Evolutionary conservation across 2,888 invertebrate genomes (phyloP).

Genomic region (Netelia inedita): DNA sequence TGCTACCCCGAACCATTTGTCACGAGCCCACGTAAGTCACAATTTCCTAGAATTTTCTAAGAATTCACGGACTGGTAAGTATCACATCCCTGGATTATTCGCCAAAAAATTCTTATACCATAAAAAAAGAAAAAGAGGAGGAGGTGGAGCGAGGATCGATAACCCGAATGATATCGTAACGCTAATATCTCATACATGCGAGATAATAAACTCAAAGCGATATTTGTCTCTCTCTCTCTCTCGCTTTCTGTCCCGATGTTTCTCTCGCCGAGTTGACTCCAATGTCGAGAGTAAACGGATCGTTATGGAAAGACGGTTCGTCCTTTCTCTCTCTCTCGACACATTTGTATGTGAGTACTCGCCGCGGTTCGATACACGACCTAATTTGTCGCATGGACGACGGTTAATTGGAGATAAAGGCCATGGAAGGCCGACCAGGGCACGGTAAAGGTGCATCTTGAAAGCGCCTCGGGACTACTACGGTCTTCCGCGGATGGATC

Average conservation of each 20-base stretch:
- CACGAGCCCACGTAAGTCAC: slow-evolving; percentile 15
- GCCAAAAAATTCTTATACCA: too few species aligned
- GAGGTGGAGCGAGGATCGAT: too few species aligned
- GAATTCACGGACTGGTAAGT: too few species aligned
- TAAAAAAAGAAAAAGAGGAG: too few species aligned
- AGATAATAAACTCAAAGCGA: too few species aligned
- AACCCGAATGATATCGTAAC: too few species aligned
- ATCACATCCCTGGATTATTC: too few species aligned
- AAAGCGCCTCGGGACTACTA: slow-evolving; percentile 23
- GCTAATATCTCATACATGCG: too few species aligned
- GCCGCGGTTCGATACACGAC: slow-evolving; percentile 68
- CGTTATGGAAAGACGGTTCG: slow-evolving; percentile 1
- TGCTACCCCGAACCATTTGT: not conserved
- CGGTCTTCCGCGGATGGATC: slow-evolving; percentile 21
- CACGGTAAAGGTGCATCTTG: slow-evolving; percentile 31
- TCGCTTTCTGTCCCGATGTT: not conserved
- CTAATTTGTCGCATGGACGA: slow-evolving; percentile 78
- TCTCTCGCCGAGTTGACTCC: too few species aligned
- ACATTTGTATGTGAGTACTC: slow-evolving; percentile 48
- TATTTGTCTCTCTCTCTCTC: too few species aligned
- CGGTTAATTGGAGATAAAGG: slow-evolving; percentile 78
- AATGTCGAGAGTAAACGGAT: slow-evolving; percentile 1
- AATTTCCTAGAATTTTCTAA: too few species aligned
- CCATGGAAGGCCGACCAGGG: slow-evolving; percentile 47
- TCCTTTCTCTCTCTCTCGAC: slow-evolving; percentile 27